A percentile compares a stretch with the other conserved stretches of the same genome.
Conservation (phyloP, 2,797 vertebrate genomes). For the Lutjanus campechanus region DNA sequence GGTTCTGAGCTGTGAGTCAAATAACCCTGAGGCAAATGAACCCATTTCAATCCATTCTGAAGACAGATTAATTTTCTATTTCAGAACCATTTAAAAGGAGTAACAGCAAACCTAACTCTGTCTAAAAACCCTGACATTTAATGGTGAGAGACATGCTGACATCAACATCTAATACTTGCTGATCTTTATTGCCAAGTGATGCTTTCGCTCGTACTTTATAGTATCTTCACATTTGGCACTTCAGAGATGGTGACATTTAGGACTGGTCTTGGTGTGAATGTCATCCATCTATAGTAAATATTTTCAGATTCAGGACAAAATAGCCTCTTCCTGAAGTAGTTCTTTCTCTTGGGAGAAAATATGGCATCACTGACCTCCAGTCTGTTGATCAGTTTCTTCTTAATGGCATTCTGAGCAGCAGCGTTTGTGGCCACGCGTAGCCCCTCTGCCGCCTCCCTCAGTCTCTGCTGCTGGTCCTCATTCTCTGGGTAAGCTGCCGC, state of each 20-base stretch:
- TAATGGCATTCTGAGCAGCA: conserved; percentile 97
- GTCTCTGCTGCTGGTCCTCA: conserved; percentile 96
- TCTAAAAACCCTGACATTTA: conserved; percentile 20
- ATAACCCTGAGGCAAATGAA: background rate
- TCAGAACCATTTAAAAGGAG: background rate
- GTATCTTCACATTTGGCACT: background rate
- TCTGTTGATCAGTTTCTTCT: conserved; percentile 97
- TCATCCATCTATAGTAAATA: background rate
- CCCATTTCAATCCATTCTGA: background rate
- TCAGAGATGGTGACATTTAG: conserved; percentile 21
- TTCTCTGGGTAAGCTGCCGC: conserved; percentile 98
- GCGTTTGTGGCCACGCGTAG: conserved; percentile 97
- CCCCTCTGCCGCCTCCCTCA: conserved; percentile 96
- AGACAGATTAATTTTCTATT: conserved; percentile 4
- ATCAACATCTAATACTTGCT: background rate
- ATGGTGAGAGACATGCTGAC: background rate
- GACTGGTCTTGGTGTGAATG: background rate
- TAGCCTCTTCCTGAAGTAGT: background rate
- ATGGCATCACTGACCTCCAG: conserved; percentile 85
- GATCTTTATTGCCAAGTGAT: background rate
- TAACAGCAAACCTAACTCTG: background rate
- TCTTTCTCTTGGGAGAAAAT: background rate
- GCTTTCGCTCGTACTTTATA: background rate
- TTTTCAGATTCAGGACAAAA: background rate
- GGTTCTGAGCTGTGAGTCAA: background rate